Evolutionary conservation across 2,113 vertebrate species (phyloP).

Genomic region (Coregonus clupeaformis): DNA sequence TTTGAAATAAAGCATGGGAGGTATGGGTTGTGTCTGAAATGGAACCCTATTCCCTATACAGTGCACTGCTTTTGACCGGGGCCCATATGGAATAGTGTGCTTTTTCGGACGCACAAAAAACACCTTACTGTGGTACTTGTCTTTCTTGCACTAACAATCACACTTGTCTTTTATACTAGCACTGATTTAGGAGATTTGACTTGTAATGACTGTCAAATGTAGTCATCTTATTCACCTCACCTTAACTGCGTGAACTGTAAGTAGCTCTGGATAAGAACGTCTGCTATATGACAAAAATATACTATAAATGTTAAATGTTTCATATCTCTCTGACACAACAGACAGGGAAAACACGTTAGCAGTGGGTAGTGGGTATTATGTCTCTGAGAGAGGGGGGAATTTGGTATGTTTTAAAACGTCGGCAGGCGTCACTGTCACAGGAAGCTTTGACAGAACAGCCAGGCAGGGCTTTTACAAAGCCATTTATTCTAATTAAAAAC

Average conservation of each 20-base stretch:
- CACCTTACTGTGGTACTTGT: too few species aligned
- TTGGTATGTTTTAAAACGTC: slow-evolving; percentile 16
- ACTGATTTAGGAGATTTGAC: too few species aligned
- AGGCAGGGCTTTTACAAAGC: slow-evolving; percentile 59
- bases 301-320: slow-evolving; percentile 37
- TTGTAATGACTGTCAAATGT: too few species aligned
- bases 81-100: too few species aligned
- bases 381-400: slow-evolving; percentile 33
- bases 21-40: background rate
- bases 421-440: slow-evolving; percentile 9
- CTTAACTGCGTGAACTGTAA: too few species aligned
- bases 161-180: too few species aligned
- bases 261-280: background rate
- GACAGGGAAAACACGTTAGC: slow-evolving; percentile 57
- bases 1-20: background rate
- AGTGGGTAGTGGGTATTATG: background rate
- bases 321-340: slow-evolving; percentile 50
- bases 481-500: slow-evolving; percentile 68
- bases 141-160: too few species aligned
- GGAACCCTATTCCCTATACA: too few species aligned
- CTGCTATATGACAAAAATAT: slow-evolving; percentile 16
- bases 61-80: too few species aligned
- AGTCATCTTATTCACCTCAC: too few species aligned
- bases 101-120: too few species aligned
- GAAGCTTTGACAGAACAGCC: slow-evolving; percentile 46